Conservation (phyloP, 2,113 vertebrate genomes). For the Taxidea taxus region DNA sequence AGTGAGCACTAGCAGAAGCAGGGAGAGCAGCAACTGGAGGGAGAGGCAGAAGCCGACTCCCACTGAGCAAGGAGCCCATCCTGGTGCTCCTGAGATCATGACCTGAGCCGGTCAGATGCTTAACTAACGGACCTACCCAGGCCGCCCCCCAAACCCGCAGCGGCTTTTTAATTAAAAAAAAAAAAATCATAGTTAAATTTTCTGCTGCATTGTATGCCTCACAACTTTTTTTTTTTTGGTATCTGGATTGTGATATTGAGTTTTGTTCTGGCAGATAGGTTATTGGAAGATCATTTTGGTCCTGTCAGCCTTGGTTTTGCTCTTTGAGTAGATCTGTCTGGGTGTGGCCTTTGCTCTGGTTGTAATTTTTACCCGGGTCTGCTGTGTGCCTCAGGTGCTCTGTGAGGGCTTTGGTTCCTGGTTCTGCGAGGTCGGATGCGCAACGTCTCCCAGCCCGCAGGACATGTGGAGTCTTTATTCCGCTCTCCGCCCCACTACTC, state of each 20-base stretch:
- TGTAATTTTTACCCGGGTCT: neutral
- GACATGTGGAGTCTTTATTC: neutral
- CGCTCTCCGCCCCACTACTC: neutral
- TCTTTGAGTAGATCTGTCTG: neutral
- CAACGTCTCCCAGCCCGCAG: neutral
- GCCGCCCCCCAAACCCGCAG: neutral
- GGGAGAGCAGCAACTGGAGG: too few relatives aligned
- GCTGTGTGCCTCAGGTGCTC: neutral
- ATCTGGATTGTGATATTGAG: neutral
- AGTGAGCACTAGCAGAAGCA: too few relatives aligned
- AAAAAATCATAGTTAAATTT: neutral
- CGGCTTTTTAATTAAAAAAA: neutral
- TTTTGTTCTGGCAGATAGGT: neutral
- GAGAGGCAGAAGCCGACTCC: too few relatives aligned
- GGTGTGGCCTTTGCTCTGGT: neutral
- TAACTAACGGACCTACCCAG: neutral
- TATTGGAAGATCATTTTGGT: neutral
- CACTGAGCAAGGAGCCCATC: too few relatives aligned
- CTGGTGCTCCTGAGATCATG: neutral
- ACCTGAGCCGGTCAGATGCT: neutral
- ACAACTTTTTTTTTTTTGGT: neutral
- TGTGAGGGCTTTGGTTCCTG: neutral
- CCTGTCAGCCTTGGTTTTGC: neutral
- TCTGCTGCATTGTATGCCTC: neutral
- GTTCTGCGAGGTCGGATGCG: too few relatives aligned